These are phyloP conservation scores for Hemichromis elongatus DNA, from an alignment of 2,113 vertebrate genomes.

Conservation along the genomic window DNA sequence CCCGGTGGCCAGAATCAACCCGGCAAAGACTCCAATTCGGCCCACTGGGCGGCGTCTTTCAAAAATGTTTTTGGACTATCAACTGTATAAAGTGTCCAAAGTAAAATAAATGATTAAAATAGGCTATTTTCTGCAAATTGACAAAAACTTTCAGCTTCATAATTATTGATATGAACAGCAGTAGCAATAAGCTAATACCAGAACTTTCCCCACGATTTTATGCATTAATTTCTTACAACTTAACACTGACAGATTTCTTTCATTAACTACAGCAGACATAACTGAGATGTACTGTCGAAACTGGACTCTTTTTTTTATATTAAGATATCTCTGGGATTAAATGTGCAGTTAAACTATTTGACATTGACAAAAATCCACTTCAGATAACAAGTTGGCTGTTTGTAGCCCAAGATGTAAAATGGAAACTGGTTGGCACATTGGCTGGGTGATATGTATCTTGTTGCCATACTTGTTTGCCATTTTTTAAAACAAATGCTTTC, in stretches of 20 bases:
- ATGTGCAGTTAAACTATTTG: neutral
- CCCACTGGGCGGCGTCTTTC: neutral
- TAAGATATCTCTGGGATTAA: neutral
- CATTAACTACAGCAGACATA: neutral
- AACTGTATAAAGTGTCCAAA: neutral
- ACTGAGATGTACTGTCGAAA: neutral
- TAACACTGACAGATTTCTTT: neutral
- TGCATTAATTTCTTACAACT: neutral
- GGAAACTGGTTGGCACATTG: neutral
- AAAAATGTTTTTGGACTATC: neutral
- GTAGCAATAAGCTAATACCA: neutral
- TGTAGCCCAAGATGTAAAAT: neutral
- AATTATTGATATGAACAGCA: neutral
- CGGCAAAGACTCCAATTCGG: neutral
- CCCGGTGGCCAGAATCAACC: neutral
- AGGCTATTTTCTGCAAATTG: neutral
- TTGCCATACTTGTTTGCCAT: neutral
- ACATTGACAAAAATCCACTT: neutral
- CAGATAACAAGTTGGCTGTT: neutral
- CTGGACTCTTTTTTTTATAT: neutral
- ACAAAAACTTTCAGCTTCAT: neutral
- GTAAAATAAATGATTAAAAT: neutral
- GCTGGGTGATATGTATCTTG: neutral
- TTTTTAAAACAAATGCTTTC: neutral
- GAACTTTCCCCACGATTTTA: neutral